phyloP scores from a whole-genome alignment of 2,888 invertebrate species.

The Eupithecia tripunctaria region DNA sequence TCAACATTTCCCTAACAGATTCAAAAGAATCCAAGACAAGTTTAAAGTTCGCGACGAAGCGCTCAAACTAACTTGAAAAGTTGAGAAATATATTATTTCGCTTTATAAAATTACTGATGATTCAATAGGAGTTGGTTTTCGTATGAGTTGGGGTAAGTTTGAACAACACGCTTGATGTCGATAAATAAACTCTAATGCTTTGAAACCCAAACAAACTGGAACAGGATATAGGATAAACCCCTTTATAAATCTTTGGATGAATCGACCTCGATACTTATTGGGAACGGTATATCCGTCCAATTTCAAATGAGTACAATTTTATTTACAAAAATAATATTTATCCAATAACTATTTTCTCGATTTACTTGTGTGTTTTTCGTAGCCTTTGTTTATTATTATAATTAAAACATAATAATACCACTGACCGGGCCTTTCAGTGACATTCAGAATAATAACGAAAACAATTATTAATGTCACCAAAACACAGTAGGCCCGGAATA shows the following conservation, averaged over 20 bases:
- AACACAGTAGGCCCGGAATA: background rate
- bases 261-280: background rate
- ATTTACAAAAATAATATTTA: background rate
- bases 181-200: conserved; percentile 1
- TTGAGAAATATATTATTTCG: conserved; percentile 27
- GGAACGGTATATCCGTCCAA: background rate
- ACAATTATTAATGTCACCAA: background rate
- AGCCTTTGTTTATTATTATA: background rate
- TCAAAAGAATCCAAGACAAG: conserved; percentile 30
- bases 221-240: background rate
- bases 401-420: background rate
- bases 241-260: background rate
- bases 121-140: conserved; percentile 1
- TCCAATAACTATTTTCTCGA: background rate
- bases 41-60: conserved; percentile 33
- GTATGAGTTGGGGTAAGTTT: background rate
- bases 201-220: background rate
- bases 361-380: background rate
- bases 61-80: conserved; percentile 29
- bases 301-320: background rate
- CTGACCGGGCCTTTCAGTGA: background rate
- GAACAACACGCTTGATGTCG: conserved; percentile 1
- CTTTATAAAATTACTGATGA: conserved; percentile 12
- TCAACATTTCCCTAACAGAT: conserved; percentile 31
- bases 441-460: background rate